Evolutionary conservation across 92 coral and sea anemone genomes (phyloP), one percentile per base, ranked within the genome.

Genomic region (Epizoanthus illoricatus): DNA sequence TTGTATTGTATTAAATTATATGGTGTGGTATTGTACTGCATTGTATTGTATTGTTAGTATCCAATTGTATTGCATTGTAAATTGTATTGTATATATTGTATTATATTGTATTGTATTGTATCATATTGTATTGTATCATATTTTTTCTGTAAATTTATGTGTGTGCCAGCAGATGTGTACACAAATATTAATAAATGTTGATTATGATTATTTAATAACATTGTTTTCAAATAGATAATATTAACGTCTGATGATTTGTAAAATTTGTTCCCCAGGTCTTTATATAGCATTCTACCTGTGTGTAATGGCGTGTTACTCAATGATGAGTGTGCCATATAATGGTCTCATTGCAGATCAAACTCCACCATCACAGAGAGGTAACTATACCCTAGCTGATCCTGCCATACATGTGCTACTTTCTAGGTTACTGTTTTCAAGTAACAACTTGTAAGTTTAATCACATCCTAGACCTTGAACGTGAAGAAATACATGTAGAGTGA

Each of bases 221-320:
- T 28, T 28, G 33, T 28, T 28, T 28, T 28, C 33, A 28, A 28
- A 28, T 28, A 28, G 33, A 28, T 28, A 28, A 28, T 28, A 28
- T 28, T 28, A 28, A 28, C 33, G n/a, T n/a, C n/a, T 28, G 1
- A 28, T 28, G 1, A 28, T 28, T 28, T 28, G 33, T 28, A 28
- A 28, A 0, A 28, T 8, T 43, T 75, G 59, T 49, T 17, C 68
- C 12, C 18, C 87, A 93, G 97, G 97, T 78, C 89, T 96, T 23
- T 96, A 96, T 73, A 84, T 93, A 49, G 93, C 97, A 20, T 96
- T 96, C 65, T 96, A 96, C 71, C 89, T 94, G 21, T 93, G 97
- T 91, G 99, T 96, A 12, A 96, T 96, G 99, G 99, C 98, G 11
- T 91, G 99, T 56, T 96, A 96, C 81, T 92, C 99, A n/a, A 66